Evolutionary conservation across 2,113 vertebrate genomes (phyloP).

Genomic region (Mustela lutreola): DNA sequence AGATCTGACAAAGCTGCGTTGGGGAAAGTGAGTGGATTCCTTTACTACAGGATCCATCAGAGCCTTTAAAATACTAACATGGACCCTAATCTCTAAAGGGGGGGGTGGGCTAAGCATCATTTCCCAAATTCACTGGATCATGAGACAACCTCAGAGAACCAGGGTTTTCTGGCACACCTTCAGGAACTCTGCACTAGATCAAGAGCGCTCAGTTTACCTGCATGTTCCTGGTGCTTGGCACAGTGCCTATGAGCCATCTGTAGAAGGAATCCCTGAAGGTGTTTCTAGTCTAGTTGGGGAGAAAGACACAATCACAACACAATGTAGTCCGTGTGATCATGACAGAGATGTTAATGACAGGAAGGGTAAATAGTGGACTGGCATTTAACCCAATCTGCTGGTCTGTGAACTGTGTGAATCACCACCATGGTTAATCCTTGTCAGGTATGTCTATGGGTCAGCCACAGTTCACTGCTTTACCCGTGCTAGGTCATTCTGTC

Average conservation of each 20-base stretch:
- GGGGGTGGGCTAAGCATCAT: not conserved
- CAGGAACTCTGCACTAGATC: not conserved
- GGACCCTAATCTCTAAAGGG: not conserved
- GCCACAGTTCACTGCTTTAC: not conserved
- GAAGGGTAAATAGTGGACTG: not conserved
- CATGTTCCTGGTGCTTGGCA: not conserved
- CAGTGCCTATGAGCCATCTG: not conserved
- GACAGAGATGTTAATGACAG: not conserved
- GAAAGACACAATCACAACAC: not conserved
- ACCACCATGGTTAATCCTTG: not conserved
- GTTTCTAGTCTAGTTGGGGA: not conserved
- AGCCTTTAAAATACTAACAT: constrained; percentile 48
- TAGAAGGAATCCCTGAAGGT: not conserved
- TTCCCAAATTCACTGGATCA: not conserved
- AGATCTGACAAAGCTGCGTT: not conserved
- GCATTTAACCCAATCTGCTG: not conserved
- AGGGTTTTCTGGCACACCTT: not conserved
- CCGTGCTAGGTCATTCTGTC: constrained; percentile 3
- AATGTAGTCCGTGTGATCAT: not conserved
- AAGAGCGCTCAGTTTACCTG: not conserved
- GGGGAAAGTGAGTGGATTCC: constrained; percentile 22
- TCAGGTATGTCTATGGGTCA: not conserved
- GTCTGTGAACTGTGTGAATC: not conserved
- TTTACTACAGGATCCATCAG: not conserved
- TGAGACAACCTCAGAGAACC: not conserved